Evolutionary conservation across 2,797 vertebrate species (phyloP).

Genomic region (Leucoraja ocellata): DNA sequence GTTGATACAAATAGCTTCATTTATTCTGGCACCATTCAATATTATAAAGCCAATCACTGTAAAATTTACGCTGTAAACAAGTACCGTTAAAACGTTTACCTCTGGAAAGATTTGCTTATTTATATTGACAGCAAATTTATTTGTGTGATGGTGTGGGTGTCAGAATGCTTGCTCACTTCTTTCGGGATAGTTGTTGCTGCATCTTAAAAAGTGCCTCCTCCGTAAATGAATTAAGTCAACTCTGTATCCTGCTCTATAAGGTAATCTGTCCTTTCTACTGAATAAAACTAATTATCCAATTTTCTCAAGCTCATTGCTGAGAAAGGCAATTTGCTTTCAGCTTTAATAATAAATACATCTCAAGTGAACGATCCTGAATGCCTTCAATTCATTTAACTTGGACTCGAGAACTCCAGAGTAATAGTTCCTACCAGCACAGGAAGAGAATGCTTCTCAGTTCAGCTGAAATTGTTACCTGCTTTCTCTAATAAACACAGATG

Average conservation of each 20-base stretch:
- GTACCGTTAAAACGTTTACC: neutral
- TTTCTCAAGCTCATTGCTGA: conserved; percentile 4
- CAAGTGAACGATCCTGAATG: neutral
- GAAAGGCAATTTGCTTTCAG: neutral
- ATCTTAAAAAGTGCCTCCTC: neutral
- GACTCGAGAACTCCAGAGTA: neutral
- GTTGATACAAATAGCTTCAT: conserved; percentile 8
- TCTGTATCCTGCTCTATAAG: neutral
- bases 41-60: conserved; percentile 7
- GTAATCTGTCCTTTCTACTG: conserved; percentile 12
- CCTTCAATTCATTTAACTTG: conserved; percentile 7
- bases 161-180: neutral
- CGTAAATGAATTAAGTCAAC: neutral
- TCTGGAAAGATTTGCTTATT: neutral
- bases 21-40: conserved; percentile 22
- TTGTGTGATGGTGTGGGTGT: neutral
- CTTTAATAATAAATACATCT: conserved; percentile 15
- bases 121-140: neutral
- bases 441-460: neutral
- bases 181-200: neutral
- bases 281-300: conserved; percentile 31
- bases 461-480: neutral
- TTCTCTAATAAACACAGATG: neutral
- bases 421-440: neutral
- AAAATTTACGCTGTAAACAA: neutral